Percentiles rank a stretch among this genome's conserved stretches.
Evolutionary conservation across 2,113 vertebrate genomes (phyloP).

Genomic region (Empidonax traillii): DNA sequence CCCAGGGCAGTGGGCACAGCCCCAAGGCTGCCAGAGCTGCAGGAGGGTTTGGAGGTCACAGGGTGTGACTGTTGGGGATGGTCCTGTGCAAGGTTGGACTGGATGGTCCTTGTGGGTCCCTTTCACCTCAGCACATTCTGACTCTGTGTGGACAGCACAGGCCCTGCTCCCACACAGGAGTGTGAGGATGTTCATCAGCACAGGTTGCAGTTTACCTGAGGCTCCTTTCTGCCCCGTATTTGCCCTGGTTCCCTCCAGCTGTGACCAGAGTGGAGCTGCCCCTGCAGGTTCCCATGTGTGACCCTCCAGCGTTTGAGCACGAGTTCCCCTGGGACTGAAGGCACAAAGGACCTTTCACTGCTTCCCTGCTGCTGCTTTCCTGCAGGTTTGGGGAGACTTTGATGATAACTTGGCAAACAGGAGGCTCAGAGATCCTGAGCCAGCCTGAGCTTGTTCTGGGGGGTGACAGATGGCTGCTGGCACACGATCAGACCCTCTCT

Average conservation of each 20-base stretch:
- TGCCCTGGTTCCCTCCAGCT: background rate
- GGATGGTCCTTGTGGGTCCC: background rate
- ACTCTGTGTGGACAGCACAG: background rate
- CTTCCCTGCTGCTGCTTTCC: background rate
- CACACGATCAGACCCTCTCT: background rate
- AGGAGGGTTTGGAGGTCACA: background rate
- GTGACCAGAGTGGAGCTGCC: background rate
- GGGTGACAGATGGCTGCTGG: background rate
- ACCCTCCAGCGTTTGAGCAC: accelerated
- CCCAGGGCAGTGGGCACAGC: background rate
- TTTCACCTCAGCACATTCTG: background rate
- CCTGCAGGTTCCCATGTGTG: background rate
- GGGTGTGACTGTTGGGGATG: background rate
- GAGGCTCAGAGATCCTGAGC: background rate
- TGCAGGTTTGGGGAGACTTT: background rate
- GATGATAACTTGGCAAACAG: background rate
- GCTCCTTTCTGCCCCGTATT: background rate
- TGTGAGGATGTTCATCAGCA: accelerated
- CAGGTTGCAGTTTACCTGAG: background rate
- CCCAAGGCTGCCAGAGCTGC: background rate
- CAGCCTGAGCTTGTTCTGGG: accelerated
- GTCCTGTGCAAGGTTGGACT: background rate
- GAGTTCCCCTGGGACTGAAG: background rate
- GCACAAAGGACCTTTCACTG: background rate
- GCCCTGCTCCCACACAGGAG: accelerated